Conservation (phyloP, 2,888 invertebrate species). For the Amblyteles armatorius region DNA sequence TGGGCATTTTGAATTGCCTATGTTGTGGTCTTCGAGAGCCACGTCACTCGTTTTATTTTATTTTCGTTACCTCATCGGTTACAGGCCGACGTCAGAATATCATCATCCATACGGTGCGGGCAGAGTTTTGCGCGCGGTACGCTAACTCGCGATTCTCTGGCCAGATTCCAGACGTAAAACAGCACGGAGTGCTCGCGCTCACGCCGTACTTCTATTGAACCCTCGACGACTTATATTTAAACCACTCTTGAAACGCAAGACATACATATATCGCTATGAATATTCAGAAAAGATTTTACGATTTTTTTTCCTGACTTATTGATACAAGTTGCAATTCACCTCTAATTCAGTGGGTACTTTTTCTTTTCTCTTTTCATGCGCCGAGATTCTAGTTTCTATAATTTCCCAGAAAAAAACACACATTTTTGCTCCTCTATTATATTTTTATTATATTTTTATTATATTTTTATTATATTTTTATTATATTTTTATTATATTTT, state of each 20-base stretch:
- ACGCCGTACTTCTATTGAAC: conserved; percentile 77
- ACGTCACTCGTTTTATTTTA: conserved; percentile 73
- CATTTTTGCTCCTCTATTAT: not conserved
- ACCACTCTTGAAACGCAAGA: conserved; percentile 48
- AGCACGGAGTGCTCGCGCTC: conserved; percentile 71
- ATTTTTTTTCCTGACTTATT: not conserved
- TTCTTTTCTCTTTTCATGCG: not conserved
- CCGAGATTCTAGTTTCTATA: not conserved
- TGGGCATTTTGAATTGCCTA: conserved; percentile 49
- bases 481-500: no score
- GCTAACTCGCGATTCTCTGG: conserved; percentile 63
- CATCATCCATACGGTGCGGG: conserved; percentile 70
- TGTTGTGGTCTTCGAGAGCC: conserved; percentile 52
- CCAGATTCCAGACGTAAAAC: conserved; percentile 64
- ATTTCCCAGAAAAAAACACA: not conserved
- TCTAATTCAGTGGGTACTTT: not conserved
- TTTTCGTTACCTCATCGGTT: conserved; percentile 79
- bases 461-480: no score
- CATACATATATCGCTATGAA: conserved; percentile 14
- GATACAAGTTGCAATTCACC: not conserved
- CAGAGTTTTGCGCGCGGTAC: conserved; percentile 71
- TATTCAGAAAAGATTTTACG: conserved; percentile 39
- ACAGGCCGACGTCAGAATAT: conserved; percentile 75
- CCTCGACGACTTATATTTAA: conserved; percentile 79
- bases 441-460: no score